Evolutionary conservation across 1,140 invertebrate species (phyloP).

Genomic region (Sycobia sp.): DNA sequence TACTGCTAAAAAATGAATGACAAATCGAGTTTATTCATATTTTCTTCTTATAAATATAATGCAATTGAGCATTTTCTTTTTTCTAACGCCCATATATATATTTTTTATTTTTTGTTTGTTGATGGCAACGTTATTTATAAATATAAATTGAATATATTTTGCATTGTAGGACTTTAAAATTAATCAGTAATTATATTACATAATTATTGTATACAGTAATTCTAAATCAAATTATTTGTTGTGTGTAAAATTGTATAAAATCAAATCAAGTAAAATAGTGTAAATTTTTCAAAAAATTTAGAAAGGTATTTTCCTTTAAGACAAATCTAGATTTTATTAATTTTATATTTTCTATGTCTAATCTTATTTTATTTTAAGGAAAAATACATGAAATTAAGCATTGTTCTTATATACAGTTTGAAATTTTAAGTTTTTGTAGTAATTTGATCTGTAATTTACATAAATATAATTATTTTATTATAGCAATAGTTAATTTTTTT

Average conservation of each 20-base stretch:
- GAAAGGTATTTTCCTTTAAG: constrained; percentile 23
- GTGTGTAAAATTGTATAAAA: constrained; percentile 19
- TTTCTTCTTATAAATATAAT: background rate
- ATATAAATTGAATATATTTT: constrained; percentile 23
- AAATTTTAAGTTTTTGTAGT: no score
- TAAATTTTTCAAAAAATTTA: constrained; percentile 24
- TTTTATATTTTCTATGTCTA: constrained; percentile 20
- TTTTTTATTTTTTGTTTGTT: constrained; percentile 13
- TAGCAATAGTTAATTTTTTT: no score
- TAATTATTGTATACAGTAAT: constrained; percentile 10
- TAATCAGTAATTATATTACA: constrained; percentile 22
- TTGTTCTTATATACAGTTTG: no score
- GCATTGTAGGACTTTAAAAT: constrained; percentile 5
- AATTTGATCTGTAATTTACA: no score
- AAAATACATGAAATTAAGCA: no score
- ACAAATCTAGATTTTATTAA: constrained; percentile 7
- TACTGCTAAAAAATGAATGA: constrained; percentile 1
- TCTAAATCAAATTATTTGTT: constrained; percentile 18
- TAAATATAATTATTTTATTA: no score
- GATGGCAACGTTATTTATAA: constrained; percentile 15
- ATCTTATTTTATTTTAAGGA: no score
- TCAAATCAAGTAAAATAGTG: background rate
- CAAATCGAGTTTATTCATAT: background rate
- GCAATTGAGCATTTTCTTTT: background rate
- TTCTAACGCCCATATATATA: background rate